A percentile compares a stretch with the other conserved stretches of the same genome.
These are phyloP conservation scores for Apis dorsata DNA, from an alignment of 1,140 invertebrate species.

Conservation along the genomic window DNA sequence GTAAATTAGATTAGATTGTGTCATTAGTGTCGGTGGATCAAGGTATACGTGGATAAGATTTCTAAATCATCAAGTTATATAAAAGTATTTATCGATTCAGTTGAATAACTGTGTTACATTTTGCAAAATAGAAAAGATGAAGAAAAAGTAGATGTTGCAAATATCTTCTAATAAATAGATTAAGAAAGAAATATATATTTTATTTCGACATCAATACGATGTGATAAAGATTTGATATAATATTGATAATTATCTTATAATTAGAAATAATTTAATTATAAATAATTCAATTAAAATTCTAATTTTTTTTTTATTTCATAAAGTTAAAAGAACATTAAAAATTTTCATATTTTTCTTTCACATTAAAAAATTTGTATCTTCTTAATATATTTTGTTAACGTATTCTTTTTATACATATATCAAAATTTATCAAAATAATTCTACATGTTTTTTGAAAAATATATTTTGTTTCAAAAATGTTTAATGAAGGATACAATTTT, in stretches of 20 bases:
- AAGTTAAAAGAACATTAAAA: too few relatives aligned
- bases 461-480: neutral
- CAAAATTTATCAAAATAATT: neutral
- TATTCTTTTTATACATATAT: too few relatives aligned
- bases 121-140: neutral
- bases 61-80: neutral
- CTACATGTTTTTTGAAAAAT: neutral
- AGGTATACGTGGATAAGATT: neutral
- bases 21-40: slow-evolving; percentile 2
- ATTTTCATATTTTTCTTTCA: too few relatives aligned
- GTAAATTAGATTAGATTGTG: neutral
- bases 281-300: neutral
- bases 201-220: too few relatives aligned
- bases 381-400: too few relatives aligned
- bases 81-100: neutral
- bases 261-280: neutral
- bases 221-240: neutral
- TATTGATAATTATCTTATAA: neutral
- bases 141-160: neutral
- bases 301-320: neutral
- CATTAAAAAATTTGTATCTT: too few relatives aligned
- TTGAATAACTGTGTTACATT: neutral
- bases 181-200: neutral
- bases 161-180: neutral
- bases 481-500: too few relatives aligned